phyloP scores from a whole-genome alignment of 2,113 vertebrate species.

The Aspidoscelis tigris region DNA sequence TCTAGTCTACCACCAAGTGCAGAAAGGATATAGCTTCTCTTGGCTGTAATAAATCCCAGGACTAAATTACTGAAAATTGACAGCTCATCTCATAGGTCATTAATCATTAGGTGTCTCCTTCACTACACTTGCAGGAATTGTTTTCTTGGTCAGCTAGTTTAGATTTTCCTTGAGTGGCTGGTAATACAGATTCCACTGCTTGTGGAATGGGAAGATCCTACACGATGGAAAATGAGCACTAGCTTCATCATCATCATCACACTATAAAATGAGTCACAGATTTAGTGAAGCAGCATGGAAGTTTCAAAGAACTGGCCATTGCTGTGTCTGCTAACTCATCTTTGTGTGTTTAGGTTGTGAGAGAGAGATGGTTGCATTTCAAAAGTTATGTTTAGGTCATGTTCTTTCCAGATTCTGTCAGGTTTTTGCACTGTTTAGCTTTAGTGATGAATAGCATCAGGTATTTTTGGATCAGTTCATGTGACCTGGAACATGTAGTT shows the following conservation, averaged over 20 bases:
- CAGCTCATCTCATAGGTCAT: no score
- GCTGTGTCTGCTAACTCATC: no score
- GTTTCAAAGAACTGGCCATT: not conserved
- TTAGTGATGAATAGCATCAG: not conserved
- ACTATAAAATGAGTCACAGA: not conserved
- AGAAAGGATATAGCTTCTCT: no score
- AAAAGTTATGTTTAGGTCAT: no score
- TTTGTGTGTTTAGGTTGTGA: no score
- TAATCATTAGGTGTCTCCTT: not conserved
- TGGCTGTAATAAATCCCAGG: no score
- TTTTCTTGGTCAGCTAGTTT: not conserved
- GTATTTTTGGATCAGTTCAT: not conserved
- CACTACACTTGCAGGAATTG: not conserved
- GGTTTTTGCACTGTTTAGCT: not conserved
- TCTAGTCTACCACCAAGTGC: no score
- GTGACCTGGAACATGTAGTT: not conserved
- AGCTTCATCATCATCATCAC: no score
- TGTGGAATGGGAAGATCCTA: not conserved
- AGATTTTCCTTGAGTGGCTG: not conserved
- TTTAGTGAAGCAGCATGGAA: not conserved
- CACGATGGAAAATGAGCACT: not conserved
- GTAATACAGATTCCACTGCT: not conserved
- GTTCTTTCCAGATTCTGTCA: not conserved
- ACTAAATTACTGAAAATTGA: no score
- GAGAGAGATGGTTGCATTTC: no score